These are phyloP conservation scores for Oscheius sp. DNA, from an alignment of 1,140 invertebrate species.

Conservation along the genomic window DNA sequence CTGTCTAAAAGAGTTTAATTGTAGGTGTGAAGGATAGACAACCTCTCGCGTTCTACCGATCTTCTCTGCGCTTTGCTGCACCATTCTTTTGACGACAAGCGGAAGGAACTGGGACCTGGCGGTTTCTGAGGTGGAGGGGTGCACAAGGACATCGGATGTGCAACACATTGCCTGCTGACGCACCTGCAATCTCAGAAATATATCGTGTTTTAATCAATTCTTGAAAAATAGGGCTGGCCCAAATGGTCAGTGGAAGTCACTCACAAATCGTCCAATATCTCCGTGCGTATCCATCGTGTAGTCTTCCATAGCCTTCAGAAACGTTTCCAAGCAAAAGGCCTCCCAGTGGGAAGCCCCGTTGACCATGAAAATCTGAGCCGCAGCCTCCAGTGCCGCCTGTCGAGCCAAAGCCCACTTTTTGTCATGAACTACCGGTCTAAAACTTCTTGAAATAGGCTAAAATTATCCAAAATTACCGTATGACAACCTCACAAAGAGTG, in stretches of 20 bases:
- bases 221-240: too few species aligned
- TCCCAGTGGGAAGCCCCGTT: background rate
- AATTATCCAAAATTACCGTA: background rate
- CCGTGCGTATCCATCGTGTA: slow-evolving; percentile 26
- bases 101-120: background rate
- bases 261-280: slow-evolving; percentile 24
- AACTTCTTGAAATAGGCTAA: background rate
- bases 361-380: slow-evolving; percentile 5
- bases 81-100: background rate
- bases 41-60: slow-evolving; percentile 12
- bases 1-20: background rate
- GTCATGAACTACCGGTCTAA: background rate
- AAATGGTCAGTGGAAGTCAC: background rate
- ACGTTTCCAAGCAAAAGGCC: slow-evolving; percentile 10
- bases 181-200: background rate
- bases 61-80: slow-evolving; percentile 8
- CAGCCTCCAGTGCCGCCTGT: background rate
- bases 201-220: slow-evolving; percentile 18
- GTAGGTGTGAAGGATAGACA: background rate
- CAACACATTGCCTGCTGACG: slow-evolving; percentile 18
- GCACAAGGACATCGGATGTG: background rate
- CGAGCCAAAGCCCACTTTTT: slow-evolving; percentile 24
- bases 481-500: background rate
- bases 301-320: slow-evolving; percentile 17
- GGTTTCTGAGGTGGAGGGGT: background rate